Percentiles rank a stretch among this genome's conserved stretches.
Conservation (phyloP, 2,797 vertebrate genomes). For the Melopsittacus undulatus region DNA sequence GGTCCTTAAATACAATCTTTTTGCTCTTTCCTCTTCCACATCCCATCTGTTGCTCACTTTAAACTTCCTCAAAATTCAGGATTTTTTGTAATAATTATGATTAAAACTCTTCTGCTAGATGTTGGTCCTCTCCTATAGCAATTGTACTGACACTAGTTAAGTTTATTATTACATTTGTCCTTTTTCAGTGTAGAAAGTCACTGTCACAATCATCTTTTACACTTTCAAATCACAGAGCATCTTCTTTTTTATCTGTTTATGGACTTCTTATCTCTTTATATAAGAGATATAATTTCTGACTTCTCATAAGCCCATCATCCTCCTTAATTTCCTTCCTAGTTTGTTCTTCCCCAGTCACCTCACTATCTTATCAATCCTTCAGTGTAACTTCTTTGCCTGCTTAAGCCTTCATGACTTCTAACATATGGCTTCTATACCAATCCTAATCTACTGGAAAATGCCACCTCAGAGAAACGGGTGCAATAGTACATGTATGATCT, state of each 20-base stretch:
- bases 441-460: background rate
- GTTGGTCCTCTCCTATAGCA: background rate
- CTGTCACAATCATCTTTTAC: background rate
- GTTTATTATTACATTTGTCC: background rate
- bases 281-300: background rate
- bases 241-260: background rate
- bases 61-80: background rate
- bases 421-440: background rate
- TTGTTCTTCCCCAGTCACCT: background rate
- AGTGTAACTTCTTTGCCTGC: background rate
- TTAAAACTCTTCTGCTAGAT: background rate
- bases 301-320: background rate
- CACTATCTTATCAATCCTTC: background rate
- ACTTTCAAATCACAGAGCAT: background rate
- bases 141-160: background rate
- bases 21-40: background rate
- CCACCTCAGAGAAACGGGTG: background rate
- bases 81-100: background rate
- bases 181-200: background rate
- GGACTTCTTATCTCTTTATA: background rate
- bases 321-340: background rate
- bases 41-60: background rate
- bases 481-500: background rate
- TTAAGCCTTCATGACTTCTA: background rate
- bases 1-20: background rate